Conservation (phyloP, 2,797 vertebrate genomes). For the Oreochromis grahami region DNA sequence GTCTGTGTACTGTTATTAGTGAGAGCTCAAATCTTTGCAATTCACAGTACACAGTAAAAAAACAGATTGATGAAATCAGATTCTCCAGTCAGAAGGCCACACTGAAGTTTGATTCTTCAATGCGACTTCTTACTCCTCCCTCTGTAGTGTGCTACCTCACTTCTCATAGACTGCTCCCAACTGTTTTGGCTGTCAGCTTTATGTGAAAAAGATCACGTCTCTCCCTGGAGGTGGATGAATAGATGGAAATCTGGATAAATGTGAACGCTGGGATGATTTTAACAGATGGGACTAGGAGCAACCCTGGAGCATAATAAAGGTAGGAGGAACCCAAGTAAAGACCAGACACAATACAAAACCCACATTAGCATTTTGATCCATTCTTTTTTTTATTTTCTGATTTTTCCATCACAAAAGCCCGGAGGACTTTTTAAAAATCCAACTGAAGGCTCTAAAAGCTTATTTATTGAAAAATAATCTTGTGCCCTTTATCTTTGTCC, state of each 20-base stretch:
- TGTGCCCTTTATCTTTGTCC: conserved; percentile 48
- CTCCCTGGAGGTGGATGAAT: background rate
- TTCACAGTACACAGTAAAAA: background rate
- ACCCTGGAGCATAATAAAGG: background rate
- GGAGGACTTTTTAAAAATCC: conserved; percentile 60
- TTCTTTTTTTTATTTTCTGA: conserved; percentile 41
- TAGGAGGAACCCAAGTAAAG: background rate
- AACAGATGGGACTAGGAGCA: background rate
- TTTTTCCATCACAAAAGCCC: conserved; percentile 56
- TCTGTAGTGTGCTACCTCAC: background rate
- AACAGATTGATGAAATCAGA: background rate
- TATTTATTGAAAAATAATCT: conserved; percentile 78
- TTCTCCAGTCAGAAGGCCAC: background rate
- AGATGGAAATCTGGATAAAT: background rate
- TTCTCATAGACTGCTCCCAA: background rate
- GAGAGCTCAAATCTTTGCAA: background rate
- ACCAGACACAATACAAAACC: conserved; percentile 9
- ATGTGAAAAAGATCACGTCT: background rate
- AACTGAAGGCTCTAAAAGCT: conserved; percentile 40
- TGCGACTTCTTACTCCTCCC: background rate
- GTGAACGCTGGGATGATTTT: background rate
- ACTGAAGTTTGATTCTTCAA: background rate
- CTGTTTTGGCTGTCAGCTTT: background rate
- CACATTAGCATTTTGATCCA: conserved; percentile 20
- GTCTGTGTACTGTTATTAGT: background rate